Evolutionary conservation across 2,888 invertebrate species (phyloP).

Genomic region (Melanophora roralis): DNA sequence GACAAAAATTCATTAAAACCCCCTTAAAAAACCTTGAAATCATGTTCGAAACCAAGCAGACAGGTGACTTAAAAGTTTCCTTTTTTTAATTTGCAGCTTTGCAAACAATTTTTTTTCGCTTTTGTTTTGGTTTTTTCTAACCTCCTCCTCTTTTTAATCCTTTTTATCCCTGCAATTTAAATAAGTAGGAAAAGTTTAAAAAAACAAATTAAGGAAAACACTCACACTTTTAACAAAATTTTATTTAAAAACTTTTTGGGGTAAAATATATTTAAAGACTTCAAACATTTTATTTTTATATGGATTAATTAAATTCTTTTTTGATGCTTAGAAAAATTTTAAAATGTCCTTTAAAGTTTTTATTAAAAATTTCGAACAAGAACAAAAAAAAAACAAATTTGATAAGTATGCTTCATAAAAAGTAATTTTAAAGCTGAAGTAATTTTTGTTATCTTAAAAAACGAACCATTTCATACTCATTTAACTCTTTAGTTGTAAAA

Average conservation of each 20-base stretch:
- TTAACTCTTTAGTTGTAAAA: too few species aligned
- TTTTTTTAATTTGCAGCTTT: not conserved
- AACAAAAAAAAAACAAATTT: too few species aligned
- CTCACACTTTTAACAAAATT: not conserved
- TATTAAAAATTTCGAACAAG: too few species aligned
- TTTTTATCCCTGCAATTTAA: not conserved
- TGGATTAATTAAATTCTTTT: not conserved
- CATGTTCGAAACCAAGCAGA: constrained; percentile 9
- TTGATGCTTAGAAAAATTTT: too few species aligned
- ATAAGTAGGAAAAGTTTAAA: not conserved
- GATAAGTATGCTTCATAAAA: too few species aligned
- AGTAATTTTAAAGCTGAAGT: too few species aligned
- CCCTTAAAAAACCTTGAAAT: too few species aligned
- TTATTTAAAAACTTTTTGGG: not conserved
- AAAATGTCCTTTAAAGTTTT: too few species aligned
- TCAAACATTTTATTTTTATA: not conserved
- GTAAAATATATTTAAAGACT: not conserved
- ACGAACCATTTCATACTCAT: too few species aligned
- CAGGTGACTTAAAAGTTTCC: constrained; percentile 28
- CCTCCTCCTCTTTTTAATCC: not conserved
- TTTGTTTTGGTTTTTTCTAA: not conserved
- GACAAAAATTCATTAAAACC: too few species aligned
- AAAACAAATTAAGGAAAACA: not conserved
- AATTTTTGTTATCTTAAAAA: too few species aligned
- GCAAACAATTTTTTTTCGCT: not conserved